Base-by-base conservation (phyloP, 2,113 vertebrate species). In the Dicaeum eximium region DNA sequence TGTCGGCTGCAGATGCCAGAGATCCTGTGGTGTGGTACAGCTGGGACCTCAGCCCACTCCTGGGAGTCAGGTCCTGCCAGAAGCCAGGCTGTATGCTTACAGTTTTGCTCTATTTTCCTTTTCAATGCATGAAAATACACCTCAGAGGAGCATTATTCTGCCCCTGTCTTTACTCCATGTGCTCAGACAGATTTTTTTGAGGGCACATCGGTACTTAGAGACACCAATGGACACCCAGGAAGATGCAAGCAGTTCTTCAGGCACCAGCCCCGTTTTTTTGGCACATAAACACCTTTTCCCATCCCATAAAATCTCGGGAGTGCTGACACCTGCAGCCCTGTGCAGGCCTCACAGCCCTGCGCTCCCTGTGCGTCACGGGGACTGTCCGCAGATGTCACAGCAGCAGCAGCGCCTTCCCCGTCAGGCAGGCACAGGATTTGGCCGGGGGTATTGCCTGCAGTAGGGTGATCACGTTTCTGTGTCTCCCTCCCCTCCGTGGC, bases 291-390 rank as follows among this genome's bases (percentile, higher is more conserved):
- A 15, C 54, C 31, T 38, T 78, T 91, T 56, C 27, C 53, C 23
- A 9, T 16, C 57, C 30, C 70, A 67, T 51, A 35, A 80, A 86
- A 23, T 64, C 33, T 22, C 2, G 0, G 2, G 2, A 18, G 53
- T 6, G 31, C 33, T 10, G 71, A n/a, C 2, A 1, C 65, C 30
- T 6, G 23, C 31, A 78, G 80, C 22, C 30, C 27, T 15, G 45
- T 9, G 60, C 48, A 77, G 92, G 3, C 7, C 48, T 53, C 37
- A 3, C 31, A 88, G 62, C 88, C 22, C 77, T 20, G 77, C 4
- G 2, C 44, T 6, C 51, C 35, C 62, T 1, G 35, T 22, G 0
- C 6, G 1, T 62, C 74, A 33, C 8, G 0, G 25, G n/a, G 1
- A 44, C 69, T 3, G 1, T 35, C 70, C 11, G 2, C 35, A 15